Evolutionary conservation across 2,797 vertebrate species (phyloP), one percentile per base, ranked within the genome.

Genomic region (Champsocephalus esox): DNA sequence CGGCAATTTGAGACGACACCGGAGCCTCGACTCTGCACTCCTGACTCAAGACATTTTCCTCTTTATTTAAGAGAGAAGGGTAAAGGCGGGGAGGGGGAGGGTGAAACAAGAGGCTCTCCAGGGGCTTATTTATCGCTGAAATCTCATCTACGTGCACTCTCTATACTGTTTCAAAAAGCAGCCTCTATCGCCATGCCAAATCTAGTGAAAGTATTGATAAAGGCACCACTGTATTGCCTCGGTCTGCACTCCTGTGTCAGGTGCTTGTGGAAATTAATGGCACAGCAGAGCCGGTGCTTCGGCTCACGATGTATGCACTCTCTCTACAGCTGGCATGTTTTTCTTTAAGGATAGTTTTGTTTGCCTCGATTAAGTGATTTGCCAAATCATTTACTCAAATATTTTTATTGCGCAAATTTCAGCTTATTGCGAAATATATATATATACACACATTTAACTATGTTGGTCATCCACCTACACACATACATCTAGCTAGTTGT

Each of bases 1-100:
- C 43, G 71, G 90, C 75, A 84, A 94, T 87, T 89, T 71, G 90
- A 93, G 92, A 82, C 3, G 89, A 87, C 92, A 93, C 84, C 48
- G 61, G 86, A 94, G 73, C 86, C 83, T 70, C 17, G 78, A 77
- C 81, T 79, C 76, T 75, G 81, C 63, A 66, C 80, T 87, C 81
- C 83, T 86, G 90, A 91, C 92, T 86, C 87, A 9, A 84, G 83
- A 73, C 87, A 59, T 90, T 92, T 90, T 87, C 86, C 65, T 85
- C 88, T 91, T 91, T 90, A 92, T 92, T 93, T 92, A 93, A 92
- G 85, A 72, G 78, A 75, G 74, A 45, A 12, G 81, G 82, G 46
- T 72, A 61, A 82, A 81, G 50, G 3, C 0, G 55, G 61, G 54
- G 70, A 38, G 46, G 11, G 63, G 56, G 57, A 16, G 70, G 55